Evolutionary conservation across 2,888 invertebrate genomes (phyloP), one percentile per base, ranked within the genome.

Genomic region (Sialis fuliginosa): DNA sequence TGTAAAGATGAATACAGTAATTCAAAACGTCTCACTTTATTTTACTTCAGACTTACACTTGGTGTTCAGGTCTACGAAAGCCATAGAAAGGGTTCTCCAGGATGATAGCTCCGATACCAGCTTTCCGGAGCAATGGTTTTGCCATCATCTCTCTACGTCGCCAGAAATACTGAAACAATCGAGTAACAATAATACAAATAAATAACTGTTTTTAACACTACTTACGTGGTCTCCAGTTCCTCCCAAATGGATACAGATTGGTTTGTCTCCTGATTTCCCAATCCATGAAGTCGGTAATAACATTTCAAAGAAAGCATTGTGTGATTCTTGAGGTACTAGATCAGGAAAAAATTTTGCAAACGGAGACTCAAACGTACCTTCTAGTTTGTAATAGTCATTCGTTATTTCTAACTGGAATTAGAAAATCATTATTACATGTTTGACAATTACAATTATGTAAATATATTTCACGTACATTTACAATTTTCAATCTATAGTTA

Each of bases 1-100:
- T 88, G 63, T 33, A 32, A 46, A 51, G 50, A 44, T 46, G 45
- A 30, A 48, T 35, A 37, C 22, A 22, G 12, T 13, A 22, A 39
- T 33, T 32, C 45, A 45, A 13, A 10, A 35, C 35, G 46, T 45
- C 46, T 37, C 35, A n/a, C 39, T 31, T 42, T 34, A 32, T 10
- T n/a, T 32, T 39, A 33, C 35, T 10, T 47, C 49, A 49, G 51
- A 67, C 73, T 73, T 72, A 86, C 86, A 79, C 66, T 76, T 91
- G 91, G 61, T 85, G 79, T 52, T 77, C 77, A 1, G 93, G 93
- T 67, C 92, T 93, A 52, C 93, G 71, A 2, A 78, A 64, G 33
- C 92, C 93, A 66, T 92, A 92, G 68, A 90, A 98, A 7, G 98
- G 97, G 67, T 97, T 98, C 69, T 97, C 96, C 53, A 98, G 67